Evolutionary conservation across 1,140 invertebrate species (phyloP).

Genomic region (Melipona quadrifasciata): DNA sequence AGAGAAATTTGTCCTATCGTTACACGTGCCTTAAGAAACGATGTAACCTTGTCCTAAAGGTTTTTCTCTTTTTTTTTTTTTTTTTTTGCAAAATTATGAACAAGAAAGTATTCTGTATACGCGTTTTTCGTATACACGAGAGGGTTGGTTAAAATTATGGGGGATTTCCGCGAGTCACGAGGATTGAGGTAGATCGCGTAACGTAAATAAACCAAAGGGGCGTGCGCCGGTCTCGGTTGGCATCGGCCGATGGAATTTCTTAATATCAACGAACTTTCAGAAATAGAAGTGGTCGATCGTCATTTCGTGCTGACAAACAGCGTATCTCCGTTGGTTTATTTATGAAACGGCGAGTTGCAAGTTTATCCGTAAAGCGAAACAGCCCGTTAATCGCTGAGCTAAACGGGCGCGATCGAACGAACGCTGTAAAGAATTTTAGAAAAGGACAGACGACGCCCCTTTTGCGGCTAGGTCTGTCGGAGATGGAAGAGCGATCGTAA

Average conservation of each 20-base stretch:
- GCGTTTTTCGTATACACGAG: not conserved
- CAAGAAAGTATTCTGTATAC: too few relatives aligned
- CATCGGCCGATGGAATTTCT: slow-evolving; percentile 38
- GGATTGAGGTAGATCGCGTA: slow-evolving; percentile 34
- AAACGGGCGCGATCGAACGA: too few relatives aligned
- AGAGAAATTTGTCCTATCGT: too few relatives aligned
- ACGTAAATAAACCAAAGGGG: slow-evolving; percentile 18
- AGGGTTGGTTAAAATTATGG: not conserved
- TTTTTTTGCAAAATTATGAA: too few relatives aligned
- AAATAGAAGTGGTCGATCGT: slow-evolving; percentile 55
- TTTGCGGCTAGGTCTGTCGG: not conserved
- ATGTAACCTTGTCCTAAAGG: too few relatives aligned
- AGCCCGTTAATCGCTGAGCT: not conserved
- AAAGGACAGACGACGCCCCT: not conserved
- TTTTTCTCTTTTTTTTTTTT: too few relatives aligned
- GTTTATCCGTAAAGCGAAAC: not conserved
- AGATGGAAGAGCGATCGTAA: slow-evolving; percentile 45
- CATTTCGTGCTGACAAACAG: slow-evolving; percentile 40
- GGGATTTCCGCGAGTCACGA: not conserved
- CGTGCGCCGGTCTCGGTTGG: slow-evolving; percentile 20
- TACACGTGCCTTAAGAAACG: too few relatives aligned
- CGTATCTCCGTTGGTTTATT: slow-evolving; percentile 44
- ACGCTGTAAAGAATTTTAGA: not conserved
- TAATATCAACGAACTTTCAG: slow-evolving; percentile 22
- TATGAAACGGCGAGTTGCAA: slow-evolving; percentile 29